Evolutionary conservation across 1,140 invertebrate species (phyloP).

Genomic region (Lethrus apterus): DNA sequence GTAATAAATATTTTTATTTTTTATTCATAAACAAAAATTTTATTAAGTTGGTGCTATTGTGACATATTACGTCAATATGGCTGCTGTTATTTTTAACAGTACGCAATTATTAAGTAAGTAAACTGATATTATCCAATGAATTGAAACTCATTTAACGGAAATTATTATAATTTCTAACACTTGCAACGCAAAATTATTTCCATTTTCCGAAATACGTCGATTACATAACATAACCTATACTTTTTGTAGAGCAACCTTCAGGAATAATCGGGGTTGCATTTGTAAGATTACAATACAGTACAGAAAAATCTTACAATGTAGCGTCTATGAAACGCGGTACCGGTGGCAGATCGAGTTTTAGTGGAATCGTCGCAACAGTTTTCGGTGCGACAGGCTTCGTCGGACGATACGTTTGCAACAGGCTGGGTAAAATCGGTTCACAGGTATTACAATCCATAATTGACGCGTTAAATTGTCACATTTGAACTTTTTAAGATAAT

Average conservation of each 20-base stretch:
- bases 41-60: too few species aligned
- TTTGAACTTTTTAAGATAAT: conserved; percentile 65
- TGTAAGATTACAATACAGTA: conserved; percentile 23
- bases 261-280: conserved; percentile 21
- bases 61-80: too few species aligned
- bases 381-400: conserved; percentile 89
- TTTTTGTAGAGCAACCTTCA: conserved; percentile 20
- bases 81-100: conserved; percentile 25
- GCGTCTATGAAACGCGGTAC: conserved; percentile 72
- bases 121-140: background rate
- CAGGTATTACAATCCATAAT: conserved; percentile 51
- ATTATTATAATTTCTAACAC: background rate
- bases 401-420: conserved; percentile 78
- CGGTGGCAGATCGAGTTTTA: conserved; percentile 92
- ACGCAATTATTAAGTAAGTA: conserved; percentile 25
- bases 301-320: conserved; percentile 49
- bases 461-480: background rate
- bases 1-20: too few species aligned
- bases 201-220: background rate
- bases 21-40: too few species aligned
- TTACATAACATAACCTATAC: conserved; percentile 26
- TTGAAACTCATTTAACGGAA: conserved; percentile 1
- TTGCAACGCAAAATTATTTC: conserved; percentile 1
- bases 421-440: conserved; percentile 77
- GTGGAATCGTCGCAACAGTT: conserved; percentile 93